A percentile compares a stretch with the other conserved stretches of the same genome.
phyloP scores from a whole-genome alignment of 2,888 invertebrate genomes.

The Odontothrips loti region DNA sequence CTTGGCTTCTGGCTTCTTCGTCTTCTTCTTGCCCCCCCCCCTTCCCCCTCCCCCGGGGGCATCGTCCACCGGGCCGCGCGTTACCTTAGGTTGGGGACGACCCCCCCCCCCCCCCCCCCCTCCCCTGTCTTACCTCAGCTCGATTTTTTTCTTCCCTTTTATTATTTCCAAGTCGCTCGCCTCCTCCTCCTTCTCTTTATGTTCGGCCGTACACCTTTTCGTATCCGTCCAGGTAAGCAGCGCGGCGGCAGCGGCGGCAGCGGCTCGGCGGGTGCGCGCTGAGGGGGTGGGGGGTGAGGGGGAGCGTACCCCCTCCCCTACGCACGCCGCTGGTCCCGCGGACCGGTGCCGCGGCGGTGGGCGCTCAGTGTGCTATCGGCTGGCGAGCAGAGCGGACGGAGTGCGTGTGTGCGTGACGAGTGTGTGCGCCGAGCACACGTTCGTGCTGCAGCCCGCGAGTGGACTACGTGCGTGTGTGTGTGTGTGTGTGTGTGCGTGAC shows the following conservation, averaged over 20 bases:
- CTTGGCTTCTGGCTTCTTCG: not conserved
- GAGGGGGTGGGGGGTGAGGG: not conserved
- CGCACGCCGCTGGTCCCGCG: not conserved
- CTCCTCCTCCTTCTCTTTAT: not conserved
- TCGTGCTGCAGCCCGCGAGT: not conserved
- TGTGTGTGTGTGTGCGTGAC: not conserved
- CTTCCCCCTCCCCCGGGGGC: not conserved
- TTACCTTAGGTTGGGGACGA: constrained; percentile 17
- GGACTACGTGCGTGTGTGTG: no score
- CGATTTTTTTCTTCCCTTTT: constrained; percentile 12
- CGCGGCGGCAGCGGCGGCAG: not conserved
- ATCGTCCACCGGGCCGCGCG: not conserved
- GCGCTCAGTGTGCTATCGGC: not conserved
- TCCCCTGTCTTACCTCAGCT: constrained; percentile 7
- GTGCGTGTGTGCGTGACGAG: not conserved
- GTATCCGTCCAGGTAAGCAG: constrained; percentile 12
- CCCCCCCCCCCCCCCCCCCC: not conserved
- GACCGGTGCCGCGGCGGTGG: not conserved
- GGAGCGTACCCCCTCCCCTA: not conserved
- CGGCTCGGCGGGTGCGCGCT: not conserved
- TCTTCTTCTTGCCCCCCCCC: not conserved
- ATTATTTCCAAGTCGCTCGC: not conserved
- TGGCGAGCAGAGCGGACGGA: not conserved
- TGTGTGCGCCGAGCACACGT: not conserved
- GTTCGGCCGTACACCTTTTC: not conserved